Evolutionary conservation across 2,113 vertebrate genomes (phyloP).

Genomic region (Oenanthe melanoleuca): DNA sequence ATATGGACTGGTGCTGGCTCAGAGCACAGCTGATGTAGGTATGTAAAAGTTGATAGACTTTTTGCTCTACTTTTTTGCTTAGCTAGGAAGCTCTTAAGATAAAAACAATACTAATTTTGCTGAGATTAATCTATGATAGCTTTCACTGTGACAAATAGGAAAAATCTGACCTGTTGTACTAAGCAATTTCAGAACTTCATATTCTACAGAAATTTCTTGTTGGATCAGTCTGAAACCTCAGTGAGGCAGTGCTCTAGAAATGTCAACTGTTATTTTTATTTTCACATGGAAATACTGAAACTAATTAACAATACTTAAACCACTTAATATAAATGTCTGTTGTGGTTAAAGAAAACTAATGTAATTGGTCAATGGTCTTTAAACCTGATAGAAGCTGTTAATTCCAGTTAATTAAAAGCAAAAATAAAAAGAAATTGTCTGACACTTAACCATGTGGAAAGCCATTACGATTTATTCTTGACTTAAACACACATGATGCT

Average conservation of each 20-base stretch:
- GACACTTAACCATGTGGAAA: background rate
- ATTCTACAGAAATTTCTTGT: background rate
- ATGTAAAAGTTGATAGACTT: background rate
- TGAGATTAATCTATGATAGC: background rate
- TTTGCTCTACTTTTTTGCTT: background rate
- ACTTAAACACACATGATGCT: background rate
- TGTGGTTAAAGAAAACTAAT: conserved; percentile 53
- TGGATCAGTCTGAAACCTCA: background rate
- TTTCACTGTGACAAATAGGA: background rate
- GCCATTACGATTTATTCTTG: background rate
- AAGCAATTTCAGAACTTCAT: background rate
- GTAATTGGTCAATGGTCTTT: conserved; percentile 40
- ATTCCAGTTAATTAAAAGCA: conserved; percentile 38
- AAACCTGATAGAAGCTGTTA: conserved; percentile 24
- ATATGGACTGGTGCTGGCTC: background rate
- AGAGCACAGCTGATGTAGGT: background rate
- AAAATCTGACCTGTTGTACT: background rate
- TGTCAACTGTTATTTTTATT: conserved; percentile 4
- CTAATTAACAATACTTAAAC: conserved; percentile 47
- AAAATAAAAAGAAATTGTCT: background rate
- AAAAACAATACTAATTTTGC: background rate
- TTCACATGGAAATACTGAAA: background rate
- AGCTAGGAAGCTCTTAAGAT: background rate
- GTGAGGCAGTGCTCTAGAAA: background rate
- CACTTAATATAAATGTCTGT: conserved; percentile 13